Base-by-base conservation (phyloP, 2,797 vertebrate species). In the Acipenser oxyrinchus region DNA sequence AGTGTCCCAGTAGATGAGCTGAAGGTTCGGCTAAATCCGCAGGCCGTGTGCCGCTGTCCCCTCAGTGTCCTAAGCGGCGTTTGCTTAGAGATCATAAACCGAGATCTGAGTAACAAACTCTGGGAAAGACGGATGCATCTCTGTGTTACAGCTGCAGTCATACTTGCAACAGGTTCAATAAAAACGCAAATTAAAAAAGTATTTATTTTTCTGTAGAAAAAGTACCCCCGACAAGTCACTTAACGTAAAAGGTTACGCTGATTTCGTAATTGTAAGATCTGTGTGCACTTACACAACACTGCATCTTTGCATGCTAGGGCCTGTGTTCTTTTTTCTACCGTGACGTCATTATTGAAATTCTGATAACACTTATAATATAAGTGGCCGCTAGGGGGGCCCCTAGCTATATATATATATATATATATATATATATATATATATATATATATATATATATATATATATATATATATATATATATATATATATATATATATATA, bases 1-100 rank as follows among this genome's bases (percentile, higher is more conserved):
- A 69, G 52, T 15, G 60, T 9, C 18, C 53, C 62, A 9, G 67
- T 13, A 50, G 8, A 62, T 49, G 52, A 69, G 52, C 73, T 63
- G 15, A 74, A 68, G 15, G 37, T 18, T 61, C 66, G 66, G 70
- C 7, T 68, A 48, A n/a, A 51, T 49, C 37, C 51, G 58, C 59
- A 68, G 70, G 62, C 66, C 66, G 11, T 49, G 57, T 11, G 52
- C 48, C 70, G 51, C 51, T 55, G 50, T 23, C 15, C 53, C 8
- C 52, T 13, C 18, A 23, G 7, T 5, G 58, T 55, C 51, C 12
- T 50, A 49, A 50, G 7, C 49, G 63, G 65, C 61, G 13, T 49
- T 10, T 58, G 48, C 11, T 12, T 50, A 23, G 48, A 50, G 60
- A 68, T n/a, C 10, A 10, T 49, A 49, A 49, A 53, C 2, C 66